Conservation (phyloP, 2,888 invertebrate species). For the Limenitis camilla region DNA sequence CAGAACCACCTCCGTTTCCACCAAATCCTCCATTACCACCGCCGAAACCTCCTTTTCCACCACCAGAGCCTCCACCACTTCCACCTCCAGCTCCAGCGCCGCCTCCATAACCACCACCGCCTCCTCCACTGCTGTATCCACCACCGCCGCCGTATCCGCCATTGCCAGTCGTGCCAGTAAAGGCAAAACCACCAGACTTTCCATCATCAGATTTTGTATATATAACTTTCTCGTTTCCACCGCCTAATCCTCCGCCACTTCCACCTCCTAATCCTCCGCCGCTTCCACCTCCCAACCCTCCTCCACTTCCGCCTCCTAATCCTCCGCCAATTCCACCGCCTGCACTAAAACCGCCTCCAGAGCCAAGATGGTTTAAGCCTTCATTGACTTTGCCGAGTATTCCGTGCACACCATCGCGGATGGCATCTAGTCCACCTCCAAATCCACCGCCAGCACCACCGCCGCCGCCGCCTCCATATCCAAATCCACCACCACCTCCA, state of each 20-base stretch:
- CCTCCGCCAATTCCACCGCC: slow-evolving; percentile 25
- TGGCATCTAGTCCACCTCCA: slow-evolving; percentile 35
- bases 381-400: slow-evolving; percentile 44
- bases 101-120: slow-evolving; percentile 42
- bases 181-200: slow-evolving; percentile 63
- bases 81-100: slow-evolving; percentile 30
- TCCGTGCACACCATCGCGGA: slow-evolving; percentile 42
- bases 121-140: slow-evolving; percentile 48
- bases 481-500: slow-evolving; percentile 35
- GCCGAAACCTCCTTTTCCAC: slow-evolving; percentile 22
- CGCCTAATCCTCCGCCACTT: slow-evolving; percentile 27
- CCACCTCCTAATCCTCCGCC: slow-evolving; percentile 24
- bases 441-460: slow-evolving; percentile 30
- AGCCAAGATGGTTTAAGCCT: slow-evolving; percentile 28
- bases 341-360: slow-evolving; percentile 18
- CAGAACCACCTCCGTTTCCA: not conserved
- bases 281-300: slow-evolving; percentile 22
- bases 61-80: slow-evolving; percentile 17
- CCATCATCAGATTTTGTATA: slow-evolving; percentile 58
- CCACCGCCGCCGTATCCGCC: slow-evolving; percentile 62
- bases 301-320: slow-evolving; percentile 29
- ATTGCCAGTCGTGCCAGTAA: slow-evolving; percentile 53
- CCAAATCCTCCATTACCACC: slow-evolving; percentile 18
- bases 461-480: slow-evolving; percentile 34
- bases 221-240: slow-evolving; percentile 38